These are phyloP conservation scores for Gephyroberyx darwinii DNA, from an alignment of 2,797 vertebrate genomes.

Conservation along the genomic window DNA sequence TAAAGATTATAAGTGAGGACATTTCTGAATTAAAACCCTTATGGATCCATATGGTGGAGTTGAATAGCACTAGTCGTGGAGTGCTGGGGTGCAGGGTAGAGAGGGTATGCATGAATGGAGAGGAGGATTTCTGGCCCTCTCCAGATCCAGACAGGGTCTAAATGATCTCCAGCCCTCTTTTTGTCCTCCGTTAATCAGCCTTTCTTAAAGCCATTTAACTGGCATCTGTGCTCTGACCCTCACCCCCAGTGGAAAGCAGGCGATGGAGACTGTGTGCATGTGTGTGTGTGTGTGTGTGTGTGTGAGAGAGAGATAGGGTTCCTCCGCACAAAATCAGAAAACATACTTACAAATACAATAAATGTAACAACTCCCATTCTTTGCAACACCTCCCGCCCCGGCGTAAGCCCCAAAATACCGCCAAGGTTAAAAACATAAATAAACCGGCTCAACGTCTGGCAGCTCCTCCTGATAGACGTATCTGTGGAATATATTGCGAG, in stretches of 20 bases:
- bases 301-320: not conserved
- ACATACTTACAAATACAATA: conserved; percentile 23
- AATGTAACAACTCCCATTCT: conserved; percentile 46
- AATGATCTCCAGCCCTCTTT: conserved; percentile 54
- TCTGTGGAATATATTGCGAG: conserved; percentile 48
- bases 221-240: conserved; percentile 64
- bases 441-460: conserved; percentile 30
- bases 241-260: conserved; percentile 54
- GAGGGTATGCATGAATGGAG: conserved; percentile 23
- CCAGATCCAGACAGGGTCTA: conserved; percentile 20
- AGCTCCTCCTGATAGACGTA: conserved; percentile 48
- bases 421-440: conserved; percentile 53
- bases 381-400: conserved; percentile 44
- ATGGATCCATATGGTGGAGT: not conserved
- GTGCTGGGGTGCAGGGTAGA: conserved; percentile 13
- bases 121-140: conserved; percentile 33
- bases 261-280: conserved; percentile 39
- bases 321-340: not conserved
- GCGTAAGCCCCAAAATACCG: conserved; percentile 12
- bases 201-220: conserved; percentile 49
- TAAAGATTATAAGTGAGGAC: conserved; percentile 14
- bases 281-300: conserved; percentile 37
- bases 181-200: conserved; percentile 52
- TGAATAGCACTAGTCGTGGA: not conserved
- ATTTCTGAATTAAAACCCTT: not conserved